Evolutionary conservation across 2,113 vertebrate species (phyloP).

Genomic region (Crotalus helleri): DNA sequence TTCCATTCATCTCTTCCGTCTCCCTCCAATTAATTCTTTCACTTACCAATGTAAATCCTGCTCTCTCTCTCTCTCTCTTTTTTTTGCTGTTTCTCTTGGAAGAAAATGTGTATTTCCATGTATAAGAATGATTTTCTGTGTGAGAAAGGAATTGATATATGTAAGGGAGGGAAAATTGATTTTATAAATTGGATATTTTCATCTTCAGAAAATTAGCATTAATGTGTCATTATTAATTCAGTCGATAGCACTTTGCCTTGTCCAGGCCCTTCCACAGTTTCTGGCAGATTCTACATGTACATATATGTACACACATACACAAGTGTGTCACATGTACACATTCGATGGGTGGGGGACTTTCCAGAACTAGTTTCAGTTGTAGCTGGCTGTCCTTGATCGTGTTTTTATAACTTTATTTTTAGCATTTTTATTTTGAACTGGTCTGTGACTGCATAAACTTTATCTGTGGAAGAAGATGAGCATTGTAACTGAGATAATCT

Average conservation of each 20-base stretch:
- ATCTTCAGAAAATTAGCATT: background rate
- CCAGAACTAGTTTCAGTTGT: background rate
- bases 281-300: background rate
- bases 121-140: background rate
- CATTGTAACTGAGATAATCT: background rate
- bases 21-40: background rate
- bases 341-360: background rate
- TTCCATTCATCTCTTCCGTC: background rate
- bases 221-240: background rate
- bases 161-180: background rate
- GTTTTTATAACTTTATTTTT: background rate
- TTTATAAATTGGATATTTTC: background rate
- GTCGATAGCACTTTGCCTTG: background rate
- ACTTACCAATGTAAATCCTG: background rate
- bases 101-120: background rate
- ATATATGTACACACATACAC: background rate
- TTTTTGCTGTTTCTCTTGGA: background rate
- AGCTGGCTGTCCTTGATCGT: background rate
- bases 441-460: background rate
- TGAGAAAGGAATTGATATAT: background rate
- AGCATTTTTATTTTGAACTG: background rate
- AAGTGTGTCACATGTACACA: background rate
- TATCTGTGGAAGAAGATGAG: background rate
- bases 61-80: background rate
- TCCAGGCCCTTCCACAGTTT: background rate